Evolutionary conservation across 2,797 vertebrate genomes (phyloP).

Genomic region (Cetoscarus ocellatus): DNA sequence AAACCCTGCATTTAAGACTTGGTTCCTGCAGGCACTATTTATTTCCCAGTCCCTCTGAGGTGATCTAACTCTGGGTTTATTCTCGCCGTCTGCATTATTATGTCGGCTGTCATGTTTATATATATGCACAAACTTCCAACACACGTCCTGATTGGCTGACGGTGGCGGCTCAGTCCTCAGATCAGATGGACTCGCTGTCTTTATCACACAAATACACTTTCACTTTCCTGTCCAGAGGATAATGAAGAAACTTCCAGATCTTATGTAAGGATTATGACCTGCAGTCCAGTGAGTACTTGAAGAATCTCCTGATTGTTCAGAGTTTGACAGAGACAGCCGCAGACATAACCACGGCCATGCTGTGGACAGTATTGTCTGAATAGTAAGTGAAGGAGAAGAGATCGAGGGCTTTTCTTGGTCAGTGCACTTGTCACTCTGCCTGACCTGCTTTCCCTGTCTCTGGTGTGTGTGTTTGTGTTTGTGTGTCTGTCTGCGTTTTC

Average conservation of each 20-base stretch:
- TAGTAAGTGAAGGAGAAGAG: conserved; percentile 62
- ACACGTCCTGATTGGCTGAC: conserved; percentile 43
- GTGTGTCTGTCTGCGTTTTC: conserved; percentile 42
- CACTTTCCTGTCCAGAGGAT: conserved; percentile 1
- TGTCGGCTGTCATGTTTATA: neutral
- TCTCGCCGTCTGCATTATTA: too few species aligned
- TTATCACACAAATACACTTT: neutral
- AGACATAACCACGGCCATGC: neutral
- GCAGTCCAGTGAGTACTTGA: conserved; percentile 37
- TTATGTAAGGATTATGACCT: neutral
- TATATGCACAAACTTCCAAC: neutral
- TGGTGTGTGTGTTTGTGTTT: conserved; percentile 15
- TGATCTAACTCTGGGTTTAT: neutral
- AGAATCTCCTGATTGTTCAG: too few species aligned
- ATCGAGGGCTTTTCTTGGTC: conserved; percentile 65
- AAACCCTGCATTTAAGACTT: too few species aligned
- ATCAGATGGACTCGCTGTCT: conserved; percentile 1
- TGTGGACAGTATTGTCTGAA: conserved; percentile 16
- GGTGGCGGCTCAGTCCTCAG: conserved; percentile 30
- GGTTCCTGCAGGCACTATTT: too few species aligned
- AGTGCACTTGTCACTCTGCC: conserved; percentile 62
- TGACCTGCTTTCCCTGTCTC: conserved; percentile 68
- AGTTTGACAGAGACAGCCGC: too few species aligned
- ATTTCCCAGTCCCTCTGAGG: neutral
- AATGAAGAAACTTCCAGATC: conserved; percentile 10